A percentile compares a stretch with the other conserved stretches of the same genome.
These are phyloP conservation scores for Apogon talboti DNA, from an alignment of 2,797 vertebrate species.

Conservation along the genomic window DNA sequence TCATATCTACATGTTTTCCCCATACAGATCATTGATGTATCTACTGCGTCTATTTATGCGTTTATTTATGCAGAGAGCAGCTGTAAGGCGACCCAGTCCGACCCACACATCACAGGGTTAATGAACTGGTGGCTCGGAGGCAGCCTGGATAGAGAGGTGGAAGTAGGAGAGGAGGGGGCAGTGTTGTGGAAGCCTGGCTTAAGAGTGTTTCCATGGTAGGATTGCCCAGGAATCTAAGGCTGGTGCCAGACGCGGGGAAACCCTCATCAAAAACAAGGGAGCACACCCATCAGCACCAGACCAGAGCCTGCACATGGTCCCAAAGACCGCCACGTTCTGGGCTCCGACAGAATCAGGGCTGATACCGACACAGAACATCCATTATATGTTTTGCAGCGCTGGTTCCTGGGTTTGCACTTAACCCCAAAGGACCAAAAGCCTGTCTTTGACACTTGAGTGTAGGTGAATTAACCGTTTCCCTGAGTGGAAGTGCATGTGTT, in stretches of 20 bases:
- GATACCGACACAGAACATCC: background rate
- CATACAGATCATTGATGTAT: slow-evolving; percentile 3
- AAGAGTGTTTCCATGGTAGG: slow-evolving; percentile 84
- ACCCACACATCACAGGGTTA: slow-evolving; percentile 43
- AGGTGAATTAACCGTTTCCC: no score
- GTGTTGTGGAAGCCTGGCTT: slow-evolving; percentile 74
- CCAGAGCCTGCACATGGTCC: slow-evolving; percentile 51
- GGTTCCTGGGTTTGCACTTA: background rate
- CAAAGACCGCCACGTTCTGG: slow-evolving; percentile 54
- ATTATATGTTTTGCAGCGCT: background rate
- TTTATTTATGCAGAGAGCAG: slow-evolving; percentile 49
- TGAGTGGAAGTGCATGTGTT: no score
- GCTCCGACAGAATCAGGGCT: background rate
- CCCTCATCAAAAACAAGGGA: slow-evolving; percentile 89
- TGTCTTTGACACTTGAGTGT: background rate
- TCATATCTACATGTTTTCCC: no score
- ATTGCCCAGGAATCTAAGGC: slow-evolving; percentile 86
- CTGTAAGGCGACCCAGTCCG: slow-evolving; percentile 38
- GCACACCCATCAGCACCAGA: slow-evolving; percentile 63
- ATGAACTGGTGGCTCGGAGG: slow-evolving; percentile 58
- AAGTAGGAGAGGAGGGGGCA: slow-evolving; percentile 18
- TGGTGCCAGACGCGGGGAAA: slow-evolving; percentile 87
- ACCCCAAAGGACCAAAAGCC: background rate
- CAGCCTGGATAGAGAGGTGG: slow-evolving; percentile 55
- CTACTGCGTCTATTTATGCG: slow-evolving; percentile 33